These are phyloP conservation scores for Chaitophorus viminalis DNA, from an alignment of 2,888 invertebrate genomes.

Conservation along the genomic window DNA sequence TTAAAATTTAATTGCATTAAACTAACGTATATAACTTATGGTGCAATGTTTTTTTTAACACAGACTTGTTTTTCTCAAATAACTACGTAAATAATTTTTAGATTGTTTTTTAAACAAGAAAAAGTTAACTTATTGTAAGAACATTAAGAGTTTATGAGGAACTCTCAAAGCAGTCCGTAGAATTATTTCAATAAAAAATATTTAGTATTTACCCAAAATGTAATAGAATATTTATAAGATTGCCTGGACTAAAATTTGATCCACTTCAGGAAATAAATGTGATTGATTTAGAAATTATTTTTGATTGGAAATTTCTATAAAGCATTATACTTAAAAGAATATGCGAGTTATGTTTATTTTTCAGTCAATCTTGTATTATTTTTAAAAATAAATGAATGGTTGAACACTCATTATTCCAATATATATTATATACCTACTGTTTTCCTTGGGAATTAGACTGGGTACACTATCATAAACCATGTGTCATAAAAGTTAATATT, in stretches of 20 bases:
- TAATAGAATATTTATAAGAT: too few relatives aligned
- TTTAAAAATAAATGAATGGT: neutral
- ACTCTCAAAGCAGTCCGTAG: too few relatives aligned
- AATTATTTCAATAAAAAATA: too few relatives aligned
- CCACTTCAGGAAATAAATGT: too few relatives aligned
- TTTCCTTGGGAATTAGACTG: neutral
- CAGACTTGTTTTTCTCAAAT: too few relatives aligned
- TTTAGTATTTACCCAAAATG: too few relatives aligned
- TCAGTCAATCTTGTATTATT: neutral
- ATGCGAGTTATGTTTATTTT: neutral
- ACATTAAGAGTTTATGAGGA: too few relatives aligned
- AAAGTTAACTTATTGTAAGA: neutral
- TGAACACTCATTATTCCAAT: neutral
- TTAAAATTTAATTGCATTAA: neutral
- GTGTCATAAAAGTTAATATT: too few relatives aligned
- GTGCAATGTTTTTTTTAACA: neutral
- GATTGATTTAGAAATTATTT: too few relatives aligned
- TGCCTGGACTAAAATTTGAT: too few relatives aligned
- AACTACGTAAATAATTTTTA: neutral
- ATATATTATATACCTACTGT: neutral
- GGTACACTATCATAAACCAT: neutral
- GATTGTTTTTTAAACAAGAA: neutral
- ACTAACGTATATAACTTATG: neutral
- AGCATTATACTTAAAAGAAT: neutral
- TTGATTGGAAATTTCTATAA: too few relatives aligned